These are phyloP conservation scores for Sitobion miscanthi DNA, from an alignment of 1,140 invertebrate genomes.

Conservation along the genomic window DNA sequence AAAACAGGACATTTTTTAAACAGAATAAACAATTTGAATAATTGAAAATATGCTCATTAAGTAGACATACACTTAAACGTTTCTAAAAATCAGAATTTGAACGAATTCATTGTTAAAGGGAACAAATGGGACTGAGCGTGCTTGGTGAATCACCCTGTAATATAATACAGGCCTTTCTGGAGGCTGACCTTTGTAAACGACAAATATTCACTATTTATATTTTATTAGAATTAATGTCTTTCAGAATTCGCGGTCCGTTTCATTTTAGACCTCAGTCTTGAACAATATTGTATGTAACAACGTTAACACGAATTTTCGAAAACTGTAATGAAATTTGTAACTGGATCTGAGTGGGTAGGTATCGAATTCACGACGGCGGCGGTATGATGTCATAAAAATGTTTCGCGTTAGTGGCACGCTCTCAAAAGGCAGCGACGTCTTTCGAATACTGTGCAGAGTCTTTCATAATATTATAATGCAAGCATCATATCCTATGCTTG, in stretches of 20 bases:
- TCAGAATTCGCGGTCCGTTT: not conserved
- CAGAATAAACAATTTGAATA: not conserved
- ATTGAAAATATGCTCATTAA: not conserved
- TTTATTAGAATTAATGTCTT: not conserved
- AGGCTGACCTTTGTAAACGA: not conserved
- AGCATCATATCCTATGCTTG: not conserved
- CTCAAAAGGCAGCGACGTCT: not conserved
- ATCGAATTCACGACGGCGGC: not conserved
- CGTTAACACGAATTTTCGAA: not conserved
- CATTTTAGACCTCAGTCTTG: not conserved
- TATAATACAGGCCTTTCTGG: not conserved
- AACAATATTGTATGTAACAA: not conserved
- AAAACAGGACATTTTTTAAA: not conserved
- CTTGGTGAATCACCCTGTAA: not conserved
- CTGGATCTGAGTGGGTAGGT: not conserved
- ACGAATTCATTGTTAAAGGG: not conserved
- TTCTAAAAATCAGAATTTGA: not conserved
- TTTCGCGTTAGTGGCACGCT: not conserved
- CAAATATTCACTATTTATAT: not conserved
- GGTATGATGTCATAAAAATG: not conserved
- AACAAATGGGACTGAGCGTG: not conserved
- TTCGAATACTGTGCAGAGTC: not conserved
- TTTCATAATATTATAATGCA: not conserved
- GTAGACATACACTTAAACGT: not conserved
- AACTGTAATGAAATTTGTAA: constrained; percentile 32